Evolutionary conservation across 2,113 vertebrate genomes (phyloP).

Genomic region (Haliaeetus leucogaster): DNA sequence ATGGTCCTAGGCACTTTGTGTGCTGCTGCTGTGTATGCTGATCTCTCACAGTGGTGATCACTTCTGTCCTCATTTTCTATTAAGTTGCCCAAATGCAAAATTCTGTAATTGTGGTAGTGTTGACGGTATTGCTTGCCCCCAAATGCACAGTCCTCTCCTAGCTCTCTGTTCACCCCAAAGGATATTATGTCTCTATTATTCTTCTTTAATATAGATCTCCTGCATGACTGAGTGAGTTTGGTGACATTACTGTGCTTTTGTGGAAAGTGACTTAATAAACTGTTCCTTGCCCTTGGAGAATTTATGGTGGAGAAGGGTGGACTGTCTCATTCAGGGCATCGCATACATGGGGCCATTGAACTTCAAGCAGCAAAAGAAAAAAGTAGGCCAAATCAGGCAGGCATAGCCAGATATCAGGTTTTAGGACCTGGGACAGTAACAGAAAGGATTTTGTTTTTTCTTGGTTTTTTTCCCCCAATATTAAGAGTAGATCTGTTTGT

Average conservation of each 20-base stretch:
- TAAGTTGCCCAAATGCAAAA: neutral
- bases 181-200: neutral
- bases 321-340: neutral
- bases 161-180: neutral
- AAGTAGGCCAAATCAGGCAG: constrained; percentile 4
- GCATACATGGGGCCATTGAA: neutral
- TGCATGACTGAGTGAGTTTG: neutral
- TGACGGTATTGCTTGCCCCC: neutral
- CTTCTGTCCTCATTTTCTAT: neutral
- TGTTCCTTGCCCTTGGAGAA: neutral
- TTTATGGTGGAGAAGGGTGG: neutral
- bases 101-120: neutral
- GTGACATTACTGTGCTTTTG: neutral
- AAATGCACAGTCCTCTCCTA: neutral
- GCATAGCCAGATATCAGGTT: neutral
- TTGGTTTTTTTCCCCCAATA: too few relatives aligned
- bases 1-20: neutral
- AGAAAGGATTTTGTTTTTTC: neutral
- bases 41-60: neutral
- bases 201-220: neutral
- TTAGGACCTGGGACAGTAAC: neutral
- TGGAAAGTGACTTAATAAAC: neutral
- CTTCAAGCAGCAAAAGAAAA: neutral
- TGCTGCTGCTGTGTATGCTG: neutral
- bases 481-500: neutral